Base-by-base conservation (phyloP, 2,888 invertebrate species). In the Sepiola atlantica region DNA sequence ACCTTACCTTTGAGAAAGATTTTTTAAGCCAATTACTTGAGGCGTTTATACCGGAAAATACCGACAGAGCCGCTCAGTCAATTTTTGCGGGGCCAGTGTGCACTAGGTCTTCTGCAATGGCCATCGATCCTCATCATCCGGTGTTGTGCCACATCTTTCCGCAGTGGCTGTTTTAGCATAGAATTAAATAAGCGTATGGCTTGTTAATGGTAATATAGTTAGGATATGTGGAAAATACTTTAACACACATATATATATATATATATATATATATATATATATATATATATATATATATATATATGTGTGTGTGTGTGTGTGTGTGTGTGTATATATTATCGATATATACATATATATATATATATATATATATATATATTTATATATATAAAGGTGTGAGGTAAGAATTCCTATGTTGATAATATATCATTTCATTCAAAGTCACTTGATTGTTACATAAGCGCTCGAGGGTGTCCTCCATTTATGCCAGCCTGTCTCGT, bases 291-390 rank as follows among this genome's bases (percentile, higher is more conserved):
- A 45, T 45, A 21, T n/a, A 32, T n/a, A 21, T n/a, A 14, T 90
- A 35, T 90, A n/a, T 77, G 90, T 90, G 90, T 90, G 90, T 32
- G 90, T 90, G 90, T 90, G 90, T 90, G 90, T 90, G 18, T 90
- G 90, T 90, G 90, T 6, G 18, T n/a, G n/a, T n/a, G n/a, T 90
- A 24, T 90, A 16, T 90, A 24, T 90, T n/a, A n/a, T n/a, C n/a
- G n/a, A 24, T 90, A 24, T 24, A 24, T 90, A 90, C 24, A 90
- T 90, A 24, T 45, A 45, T 45, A 45, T 45, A 21, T n/a, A 32
- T n/a, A 21, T n/a, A 14, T 90, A 35, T 90, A n/a, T 77, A n/a
- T 77, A n/a, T 77, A n/a, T 77, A 77, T 77, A n/a, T 77, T 6
- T 77, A n/a, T 77, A 3, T 6, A 8, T 77, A 77, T 77, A 77